Conservation (phyloP, 2,113 vertebrate genomes). For the Prionailurus viverrinus region DNA sequence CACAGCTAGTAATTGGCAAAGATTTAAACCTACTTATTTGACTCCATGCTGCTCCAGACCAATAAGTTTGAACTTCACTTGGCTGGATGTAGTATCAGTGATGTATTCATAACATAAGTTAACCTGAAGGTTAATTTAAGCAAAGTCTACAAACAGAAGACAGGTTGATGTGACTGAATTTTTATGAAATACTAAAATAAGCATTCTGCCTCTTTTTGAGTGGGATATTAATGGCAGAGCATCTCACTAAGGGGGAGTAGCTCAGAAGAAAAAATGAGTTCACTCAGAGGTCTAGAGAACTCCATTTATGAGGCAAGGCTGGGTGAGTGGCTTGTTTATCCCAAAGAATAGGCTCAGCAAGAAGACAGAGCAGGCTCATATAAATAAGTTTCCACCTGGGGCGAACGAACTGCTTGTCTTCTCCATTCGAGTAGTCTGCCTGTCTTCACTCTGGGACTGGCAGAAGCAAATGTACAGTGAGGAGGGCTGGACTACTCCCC, state of each 20-base stretch:
- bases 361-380: neutral
- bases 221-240: neutral
- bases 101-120: neutral
- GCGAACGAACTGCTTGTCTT: neutral
- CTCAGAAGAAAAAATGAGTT: neutral
- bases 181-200: constrained; percentile 36
- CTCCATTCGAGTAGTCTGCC: neutral
- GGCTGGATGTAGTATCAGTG: neutral
- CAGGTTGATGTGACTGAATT: constrained; percentile 43
- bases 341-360: neutral
- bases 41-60: neutral
- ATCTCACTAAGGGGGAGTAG: neutral
- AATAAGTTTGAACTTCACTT: constrained; percentile 50
- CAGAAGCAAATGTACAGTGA: neutral
- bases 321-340: neutral
- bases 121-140: constrained; percentile 29
- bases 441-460: neutral
- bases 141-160: constrained; percentile 23
- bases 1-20: neutral
- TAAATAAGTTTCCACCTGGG: neutral
- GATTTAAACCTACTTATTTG: neutral
- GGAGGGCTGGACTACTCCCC: neutral
- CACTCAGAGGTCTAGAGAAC: neutral
- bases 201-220: neutral
- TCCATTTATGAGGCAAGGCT: neutral